These are phyloP conservation scores for Julus scanicus DNA, from an alignment of 2,888 invertebrate genomes.

Conservation along the genomic window DNA sequence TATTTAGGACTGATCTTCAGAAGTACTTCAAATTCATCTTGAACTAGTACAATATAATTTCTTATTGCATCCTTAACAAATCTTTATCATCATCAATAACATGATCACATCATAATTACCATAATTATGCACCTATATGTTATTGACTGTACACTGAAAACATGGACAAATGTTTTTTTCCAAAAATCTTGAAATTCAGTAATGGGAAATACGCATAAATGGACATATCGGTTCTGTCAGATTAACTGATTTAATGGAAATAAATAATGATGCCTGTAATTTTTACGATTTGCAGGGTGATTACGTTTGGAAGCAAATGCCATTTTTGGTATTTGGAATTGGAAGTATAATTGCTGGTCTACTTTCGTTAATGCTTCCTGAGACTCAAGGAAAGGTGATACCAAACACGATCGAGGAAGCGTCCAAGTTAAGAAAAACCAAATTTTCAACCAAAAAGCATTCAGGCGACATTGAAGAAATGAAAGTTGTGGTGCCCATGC, in stretches of 20 bases:
- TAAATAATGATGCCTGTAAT: neutral
- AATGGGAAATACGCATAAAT: no score
- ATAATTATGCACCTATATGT: no score
- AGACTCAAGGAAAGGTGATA: slow-evolving; percentile 40
- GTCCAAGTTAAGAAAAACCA: slow-evolving; percentile 6
- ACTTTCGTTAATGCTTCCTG: slow-evolving; percentile 43
- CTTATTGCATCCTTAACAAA: no score
- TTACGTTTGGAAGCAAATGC: slow-evolving; percentile 55
- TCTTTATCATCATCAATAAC: no score
- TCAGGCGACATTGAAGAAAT: neutral
- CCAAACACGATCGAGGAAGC: slow-evolving; percentile 55
- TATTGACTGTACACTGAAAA: no score
- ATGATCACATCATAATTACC: no score
- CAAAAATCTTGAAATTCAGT: no score
- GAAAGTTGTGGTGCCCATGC: slow-evolving; percentile 8
- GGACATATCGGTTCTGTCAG: no score
- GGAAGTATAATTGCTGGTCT: slow-evolving; percentile 5
- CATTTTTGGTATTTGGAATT: slow-evolving; percentile 51
- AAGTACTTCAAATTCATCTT: no score
- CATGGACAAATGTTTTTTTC: no score
- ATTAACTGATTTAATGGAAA: no score
- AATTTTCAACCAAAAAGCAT: neutral
- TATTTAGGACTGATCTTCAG: neutral
- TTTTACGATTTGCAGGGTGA: slow-evolving; percentile 49
- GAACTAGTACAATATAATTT: no score